Evolutionary conservation across 2,797 vertebrate species (phyloP), one percentile per base, ranked within the genome.

Genomic region (Uromys caudimaculatus): DNA sequence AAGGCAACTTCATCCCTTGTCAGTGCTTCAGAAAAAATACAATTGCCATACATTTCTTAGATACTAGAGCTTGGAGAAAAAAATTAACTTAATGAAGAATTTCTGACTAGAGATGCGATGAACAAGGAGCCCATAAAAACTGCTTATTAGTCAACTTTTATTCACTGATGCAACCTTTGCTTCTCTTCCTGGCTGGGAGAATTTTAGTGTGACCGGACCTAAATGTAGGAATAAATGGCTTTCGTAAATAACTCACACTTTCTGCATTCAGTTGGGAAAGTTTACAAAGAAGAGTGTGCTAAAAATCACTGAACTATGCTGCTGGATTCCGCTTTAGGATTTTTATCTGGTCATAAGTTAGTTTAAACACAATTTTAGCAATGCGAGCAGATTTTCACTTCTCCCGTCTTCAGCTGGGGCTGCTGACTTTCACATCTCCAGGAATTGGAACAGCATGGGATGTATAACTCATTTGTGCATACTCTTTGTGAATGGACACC

Each of bases 351-450:
- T 10, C 11, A 52, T 38, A 93, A 12, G 81, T 94, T 69, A 64
- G 73, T 95, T 89, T 62, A 82, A 90, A 87, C 38, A 93, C 27
- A 86, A n/a, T 13, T 89, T 38, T 90, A 86, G 90, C 19, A 60
- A 62, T 2, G 50, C 58, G 69, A 58, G 35, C 41, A 75, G 14
- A 50, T 73, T 88, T 95, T 95, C 78, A n/a, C 38, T 62, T 62
- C 44, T 86, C 21, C 0, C 50, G 6, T 82, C n/a, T 90, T 94
- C n/a, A 24, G 24, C 35, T 86, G 83, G 86, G 44, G 21, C 16
- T 19, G 11, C 14, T 52, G 73, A 90, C 35, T 85, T 71, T 56
- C 35, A 87, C 0, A n/a, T 60, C 6, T 69, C 50, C 21, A 41
- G 73, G 75, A 44, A 24, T 12, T 58, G 32, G 69, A 82, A 60